These are phyloP conservation scores for Ifrita kowaldi DNA, from an alignment of 2,113 vertebrate genomes.

Conservation along the genomic window DNA sequence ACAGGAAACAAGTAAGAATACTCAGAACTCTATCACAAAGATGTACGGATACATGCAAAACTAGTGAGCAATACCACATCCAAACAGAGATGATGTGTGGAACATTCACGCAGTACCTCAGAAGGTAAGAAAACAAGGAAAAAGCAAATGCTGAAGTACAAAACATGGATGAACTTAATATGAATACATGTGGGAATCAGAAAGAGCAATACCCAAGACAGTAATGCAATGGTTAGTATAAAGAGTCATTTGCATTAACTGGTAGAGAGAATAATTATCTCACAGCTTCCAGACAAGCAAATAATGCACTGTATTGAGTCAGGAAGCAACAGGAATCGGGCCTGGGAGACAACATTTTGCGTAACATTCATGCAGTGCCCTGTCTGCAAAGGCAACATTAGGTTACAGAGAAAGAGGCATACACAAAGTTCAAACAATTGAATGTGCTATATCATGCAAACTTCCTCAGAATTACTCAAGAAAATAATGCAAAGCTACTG, in stretches of 20 bases:
- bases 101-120: background rate
- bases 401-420: background rate
- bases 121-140: background rate
- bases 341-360: background rate
- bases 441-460: background rate
- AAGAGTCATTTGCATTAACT: background rate
- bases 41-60: background rate
- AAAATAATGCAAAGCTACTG: background rate
- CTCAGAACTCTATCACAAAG: background rate
- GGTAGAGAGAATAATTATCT: background rate
- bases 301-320: background rate
- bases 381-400: background rate
- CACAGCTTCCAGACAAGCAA: background rate
- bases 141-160: background rate
- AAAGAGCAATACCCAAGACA: background rate
- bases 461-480: background rate
- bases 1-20: background rate
- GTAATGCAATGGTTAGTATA: background rate
- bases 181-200: accelerated
- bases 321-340: background rate
- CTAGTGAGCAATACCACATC: background rate
- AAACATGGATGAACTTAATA: background rate
- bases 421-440: background rate
- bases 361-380: background rate
- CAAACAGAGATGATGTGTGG: accelerated